Base-by-base conservation (phyloP, 2,797 vertebrate genomes). In the Lagocephalus sceleratus region DNA sequence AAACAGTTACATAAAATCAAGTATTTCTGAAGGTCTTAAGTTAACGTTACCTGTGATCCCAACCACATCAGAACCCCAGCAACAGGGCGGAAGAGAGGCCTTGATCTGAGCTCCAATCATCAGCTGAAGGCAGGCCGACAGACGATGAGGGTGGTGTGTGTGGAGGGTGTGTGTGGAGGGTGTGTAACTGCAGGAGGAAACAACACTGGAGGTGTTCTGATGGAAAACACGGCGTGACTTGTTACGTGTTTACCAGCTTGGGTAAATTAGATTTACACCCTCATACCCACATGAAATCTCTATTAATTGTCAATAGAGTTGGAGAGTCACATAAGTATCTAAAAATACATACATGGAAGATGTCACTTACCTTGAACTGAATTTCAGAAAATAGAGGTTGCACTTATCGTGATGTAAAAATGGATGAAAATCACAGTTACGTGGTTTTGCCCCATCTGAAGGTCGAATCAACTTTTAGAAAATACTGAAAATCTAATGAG, bases 11-110 rank as follows among this genome's bases (percentile, higher is more conserved):
- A 74, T 48, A 63, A 71, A 84, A 75, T 78, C 74, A 54, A 72
- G 79, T 73, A 67, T 82, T 78, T 79, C 52, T 75, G 73, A 84
- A 74, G 73, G 77, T 78, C 78, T 79, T 63, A 82, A 84, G 69
- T 78, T 78, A 85, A 73, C 61, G 42, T 73, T 78, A 85, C 76
- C 78, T 79, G 78, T 71, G 75, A 85, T 77, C 81, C 60, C 68
- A 51, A 76, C 62, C 78, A 79, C 79, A 72, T 78, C 72, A 79
- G 68, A 66, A 75, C 72, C 16, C 67, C 38, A 76, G 76, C 77
- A 85, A 78, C 54, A 50, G 16, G 5, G 40, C 20, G 44, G 45
- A 63, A 42, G 38, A 39, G 43, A 49, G 29, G 16, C 15, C 12
- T 57, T 22, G 9, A 66, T 51, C 67, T 53, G 51, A 12, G 57